Conservation (phyloP, 2,888 invertebrate genomes). For the Meghimatium bilineatum region DNA sequence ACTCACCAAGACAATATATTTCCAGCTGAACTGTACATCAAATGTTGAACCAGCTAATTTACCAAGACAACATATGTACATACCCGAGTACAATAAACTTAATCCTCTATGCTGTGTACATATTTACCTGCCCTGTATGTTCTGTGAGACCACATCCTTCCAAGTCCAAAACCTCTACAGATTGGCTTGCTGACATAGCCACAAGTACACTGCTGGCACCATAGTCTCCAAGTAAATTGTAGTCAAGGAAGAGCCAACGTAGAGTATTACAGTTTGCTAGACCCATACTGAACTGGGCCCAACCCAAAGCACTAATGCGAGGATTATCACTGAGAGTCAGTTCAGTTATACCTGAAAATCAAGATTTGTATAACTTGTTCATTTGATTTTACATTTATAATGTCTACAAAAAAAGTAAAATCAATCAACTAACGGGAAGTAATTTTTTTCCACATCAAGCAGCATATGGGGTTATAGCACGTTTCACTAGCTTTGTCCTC, state of each 20-base stretch:
- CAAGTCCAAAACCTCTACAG: constrained; percentile 69
- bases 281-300: constrained; percentile 70
- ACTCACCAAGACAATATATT: no score
- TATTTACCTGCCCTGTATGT: constrained; percentile 67
- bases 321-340: constrained; percentile 71
- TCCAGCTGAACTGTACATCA: no score
- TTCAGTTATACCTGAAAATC: constrained; percentile 67
- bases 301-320: constrained; percentile 64
- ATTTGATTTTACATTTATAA: no score
- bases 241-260: constrained; percentile 67
- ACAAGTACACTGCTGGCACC: constrained; percentile 68
- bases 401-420: no score
- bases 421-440: no score
- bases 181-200: constrained; percentile 64
- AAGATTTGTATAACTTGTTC: background rate
- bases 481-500: no score
- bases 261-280: constrained; percentile 64
- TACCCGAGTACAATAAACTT: no score
- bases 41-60: no score
- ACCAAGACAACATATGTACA: no score
- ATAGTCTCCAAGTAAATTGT: constrained; percentile 69
- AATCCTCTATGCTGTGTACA: no score
- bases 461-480: no score
- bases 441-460: no score
- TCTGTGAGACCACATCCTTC: constrained; percentile 69